Evolutionary conservation across 2,113 vertebrate genomes (phyloP), one percentile per base, ranked within the genome.

Genomic region (Anhinga rufa): DNA sequence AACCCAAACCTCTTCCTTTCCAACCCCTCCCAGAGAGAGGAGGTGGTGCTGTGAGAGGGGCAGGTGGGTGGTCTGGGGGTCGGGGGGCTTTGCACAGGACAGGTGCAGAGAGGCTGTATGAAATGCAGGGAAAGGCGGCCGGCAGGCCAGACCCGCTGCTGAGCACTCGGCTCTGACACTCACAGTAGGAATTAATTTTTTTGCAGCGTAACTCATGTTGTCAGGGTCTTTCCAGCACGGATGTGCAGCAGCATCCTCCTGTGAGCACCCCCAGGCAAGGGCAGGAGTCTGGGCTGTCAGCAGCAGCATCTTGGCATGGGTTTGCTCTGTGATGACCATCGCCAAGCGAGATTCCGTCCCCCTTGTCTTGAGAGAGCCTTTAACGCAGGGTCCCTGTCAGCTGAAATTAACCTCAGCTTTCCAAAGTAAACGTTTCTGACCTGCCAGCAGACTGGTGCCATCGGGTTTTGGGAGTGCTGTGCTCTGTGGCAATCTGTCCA

Each of bases 221-320:
- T 61, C 61, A 26, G 22, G 17, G 28, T 51, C n/a, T 4, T 64
- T 29, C 38, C 32, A 7, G 68, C 29, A 11, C 2, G 4, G 49
- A 18, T n/a, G 32, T 20, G 72, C 7, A 48, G 78, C 76, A 65
- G 24, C 65, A 32, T 12, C 58, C 24, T n/a, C 34, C 90, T 10
- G 26, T 0, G 26, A 86, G 16, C 15, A 19, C n/a, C 25, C 22
- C 18, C 2, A 15, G 52, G 26, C 0, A 3, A 57, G 79, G 54
- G 34, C 62, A 51, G 72, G 38, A 32, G 24, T 4, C 17, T 0
- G 2, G 11, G 68, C 68, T 46, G 34, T 17, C 51, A 51, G 76
- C n/a, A n/a, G 17, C 69, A 31, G 52, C 40, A 32, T 68, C 75
- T 88, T 31, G 1, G 48, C 0, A 22, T 21, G 92, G 40, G 55